These are phyloP conservation scores for Allobates femoralis DNA, from an alignment of 2,797 vertebrate genomes.

Conservation along the genomic window DNA sequence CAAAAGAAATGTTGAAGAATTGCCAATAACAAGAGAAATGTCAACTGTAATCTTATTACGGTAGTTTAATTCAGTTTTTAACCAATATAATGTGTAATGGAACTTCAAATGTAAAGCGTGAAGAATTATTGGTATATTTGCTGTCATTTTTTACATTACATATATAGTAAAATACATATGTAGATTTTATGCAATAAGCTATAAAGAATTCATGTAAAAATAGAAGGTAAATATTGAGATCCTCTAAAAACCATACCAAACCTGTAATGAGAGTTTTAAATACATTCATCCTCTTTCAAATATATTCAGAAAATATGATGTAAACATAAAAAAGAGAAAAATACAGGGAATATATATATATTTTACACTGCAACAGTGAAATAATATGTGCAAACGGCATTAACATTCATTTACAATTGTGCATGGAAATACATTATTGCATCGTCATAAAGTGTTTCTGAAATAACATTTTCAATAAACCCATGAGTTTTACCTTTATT, in stretches of 20 bases:
- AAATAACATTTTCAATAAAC: background rate
- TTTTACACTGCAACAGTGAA: constrained; percentile 16
- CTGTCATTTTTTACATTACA: background rate
- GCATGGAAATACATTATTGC: background rate
- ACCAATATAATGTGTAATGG: background rate
- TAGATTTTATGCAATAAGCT: background rate
- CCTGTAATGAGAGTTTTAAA: background rate
- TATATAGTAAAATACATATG: background rate
- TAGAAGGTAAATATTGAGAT: too few relatives aligned
- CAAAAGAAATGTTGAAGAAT: background rate
- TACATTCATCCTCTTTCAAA: background rate
- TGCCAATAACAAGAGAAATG: background rate
- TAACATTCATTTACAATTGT: constrained; percentile 13
- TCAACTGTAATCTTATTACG: too few relatives aligned
- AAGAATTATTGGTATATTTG: background rate
- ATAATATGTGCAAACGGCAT: constrained; percentile 23
- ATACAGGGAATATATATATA: constrained; percentile 25
- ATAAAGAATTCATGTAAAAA: background rate
- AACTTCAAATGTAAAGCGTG: background rate
- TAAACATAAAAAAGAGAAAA: constrained; percentile 22
- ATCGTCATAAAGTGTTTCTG: background rate
- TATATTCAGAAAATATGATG: constrained; percentile 35
- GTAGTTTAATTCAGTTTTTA: too few relatives aligned
- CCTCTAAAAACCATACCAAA: constrained; percentile 40
- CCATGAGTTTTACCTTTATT: background rate